Evolutionary conservation across 2,888 invertebrate species (phyloP).

Genomic region (Autographa pulchrina): DNA sequence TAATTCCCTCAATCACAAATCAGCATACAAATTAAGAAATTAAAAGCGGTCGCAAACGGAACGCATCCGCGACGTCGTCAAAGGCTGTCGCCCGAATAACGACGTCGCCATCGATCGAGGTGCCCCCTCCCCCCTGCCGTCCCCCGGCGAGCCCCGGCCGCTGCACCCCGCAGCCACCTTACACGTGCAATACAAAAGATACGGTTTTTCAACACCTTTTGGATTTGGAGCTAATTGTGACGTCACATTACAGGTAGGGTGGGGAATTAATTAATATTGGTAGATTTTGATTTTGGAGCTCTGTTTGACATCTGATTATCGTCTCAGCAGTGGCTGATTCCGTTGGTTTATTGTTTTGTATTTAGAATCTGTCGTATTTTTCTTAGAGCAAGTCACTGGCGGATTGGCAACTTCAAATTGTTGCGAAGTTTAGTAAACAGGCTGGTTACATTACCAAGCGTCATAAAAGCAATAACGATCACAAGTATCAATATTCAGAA

Average conservation of each 20-base stretch:
- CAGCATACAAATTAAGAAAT: constrained; percentile 63
- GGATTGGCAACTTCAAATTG: not conserved
- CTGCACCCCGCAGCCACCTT: constrained; percentile 63
- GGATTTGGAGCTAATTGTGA: constrained; percentile 59
- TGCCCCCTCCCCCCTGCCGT: constrained; percentile 63
- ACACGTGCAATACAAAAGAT: constrained; percentile 64
- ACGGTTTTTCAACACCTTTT: constrained; percentile 62
- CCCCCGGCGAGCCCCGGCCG: constrained; percentile 52
- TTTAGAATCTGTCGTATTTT: not conserved
- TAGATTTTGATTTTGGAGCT: constrained; percentile 26
- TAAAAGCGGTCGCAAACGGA: constrained; percentile 63
- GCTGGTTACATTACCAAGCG: not conserved
- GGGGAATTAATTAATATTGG: constrained; percentile 33
- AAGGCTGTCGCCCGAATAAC: constrained; percentile 90
- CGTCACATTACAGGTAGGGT: constrained; percentile 44
- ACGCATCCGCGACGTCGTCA: constrained; percentile 81
- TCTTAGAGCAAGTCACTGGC: not conserved
- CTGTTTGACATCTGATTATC: constrained; percentile 28
- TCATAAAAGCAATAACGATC: not conserved
- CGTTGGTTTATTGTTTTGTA: not conserved
- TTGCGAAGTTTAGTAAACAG: not conserved
- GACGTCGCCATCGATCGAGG: constrained; percentile 87
- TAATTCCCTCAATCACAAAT: constrained; percentile 59
- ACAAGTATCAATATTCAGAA: too few relatives aligned
- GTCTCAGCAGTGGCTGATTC: not conserved